Conservation (phyloP, 2,888 invertebrate genomes). For the Loripinus fragilis region DNA sequence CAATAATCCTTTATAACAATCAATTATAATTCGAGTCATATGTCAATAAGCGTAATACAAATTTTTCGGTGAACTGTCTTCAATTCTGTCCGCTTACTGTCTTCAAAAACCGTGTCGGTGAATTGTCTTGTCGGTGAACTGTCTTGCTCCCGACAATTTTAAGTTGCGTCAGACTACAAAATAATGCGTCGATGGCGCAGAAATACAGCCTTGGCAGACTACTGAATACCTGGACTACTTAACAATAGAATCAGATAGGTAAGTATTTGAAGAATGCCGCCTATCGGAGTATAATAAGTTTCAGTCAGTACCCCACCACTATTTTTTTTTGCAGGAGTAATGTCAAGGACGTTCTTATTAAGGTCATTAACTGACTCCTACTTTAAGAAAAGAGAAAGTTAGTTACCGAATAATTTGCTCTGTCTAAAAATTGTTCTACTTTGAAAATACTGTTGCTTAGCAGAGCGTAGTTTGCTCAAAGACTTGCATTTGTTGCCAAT, state of each 20-base stretch:
- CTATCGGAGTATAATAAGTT: neutral
- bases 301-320: neutral
- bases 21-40: no score
- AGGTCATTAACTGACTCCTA: neutral
- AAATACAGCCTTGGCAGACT: no score
- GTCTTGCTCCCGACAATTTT: no score
- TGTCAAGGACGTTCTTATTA: neutral
- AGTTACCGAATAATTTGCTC: neutral
- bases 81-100: no score
- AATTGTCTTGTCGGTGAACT: no score
- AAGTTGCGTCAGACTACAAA: no score
- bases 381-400: neutral
- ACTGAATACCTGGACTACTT: neutral
- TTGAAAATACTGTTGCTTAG: neutral
- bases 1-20: no score
- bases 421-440: conserved; percentile 10
- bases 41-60: no score
- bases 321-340: neutral
- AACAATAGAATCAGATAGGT: neutral
- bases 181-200: no score
- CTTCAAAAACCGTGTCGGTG: no score
- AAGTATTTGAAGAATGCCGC: no score
- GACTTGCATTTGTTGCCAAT: conserved; percentile 31
- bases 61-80: no score
- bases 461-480: conserved; percentile 14